Evolutionary conservation across 92 coral and sea anemone species (phyloP).

Genomic region (Plumapathes pennacea): DNA sequence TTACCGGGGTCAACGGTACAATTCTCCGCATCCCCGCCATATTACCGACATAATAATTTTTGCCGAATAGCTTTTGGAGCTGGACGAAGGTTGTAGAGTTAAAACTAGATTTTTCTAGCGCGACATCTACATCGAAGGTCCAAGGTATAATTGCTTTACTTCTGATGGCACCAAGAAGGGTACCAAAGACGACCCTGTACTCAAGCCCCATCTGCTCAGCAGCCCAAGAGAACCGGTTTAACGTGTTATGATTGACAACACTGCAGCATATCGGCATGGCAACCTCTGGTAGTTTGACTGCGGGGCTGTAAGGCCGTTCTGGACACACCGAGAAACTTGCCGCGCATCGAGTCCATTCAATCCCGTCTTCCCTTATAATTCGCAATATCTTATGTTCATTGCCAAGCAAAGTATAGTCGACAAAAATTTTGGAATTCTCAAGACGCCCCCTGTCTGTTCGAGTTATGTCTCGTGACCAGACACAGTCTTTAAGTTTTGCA

Average conservation of each 20-base stretch:
- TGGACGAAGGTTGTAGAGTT: neutral
- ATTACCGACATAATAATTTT: constrained; percentile 9
- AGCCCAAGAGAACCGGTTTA: constrained; percentile 14
- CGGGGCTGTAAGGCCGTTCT: constrained; percentile 13
- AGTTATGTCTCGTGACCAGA: neutral
- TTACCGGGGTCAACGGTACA: constrained; percentile 16
- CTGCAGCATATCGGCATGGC: constrained; percentile 26
- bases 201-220: constrained; percentile 10
- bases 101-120: constrained; percentile 1
- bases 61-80: neutral
- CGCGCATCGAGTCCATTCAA: constrained; percentile 32
- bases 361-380: constrained; percentile 20
- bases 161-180: constrained; percentile 32
- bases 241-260: constrained; percentile 7
- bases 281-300: constrained; percentile 6
- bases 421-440: constrained; percentile 8
- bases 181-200: constrained; percentile 25
- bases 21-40: constrained; percentile 11
- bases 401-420: constrained; percentile 21
- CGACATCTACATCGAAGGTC: constrained; percentile 28
- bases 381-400: constrained; percentile 21
- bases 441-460: constrained; percentile 11
- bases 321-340: constrained; percentile 8
- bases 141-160: constrained; percentile 33
- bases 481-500: constrained; percentile 15